Evolutionary conservation across 1,140 invertebrate species (phyloP).

Genomic region (Drosophila busckii): DNA sequence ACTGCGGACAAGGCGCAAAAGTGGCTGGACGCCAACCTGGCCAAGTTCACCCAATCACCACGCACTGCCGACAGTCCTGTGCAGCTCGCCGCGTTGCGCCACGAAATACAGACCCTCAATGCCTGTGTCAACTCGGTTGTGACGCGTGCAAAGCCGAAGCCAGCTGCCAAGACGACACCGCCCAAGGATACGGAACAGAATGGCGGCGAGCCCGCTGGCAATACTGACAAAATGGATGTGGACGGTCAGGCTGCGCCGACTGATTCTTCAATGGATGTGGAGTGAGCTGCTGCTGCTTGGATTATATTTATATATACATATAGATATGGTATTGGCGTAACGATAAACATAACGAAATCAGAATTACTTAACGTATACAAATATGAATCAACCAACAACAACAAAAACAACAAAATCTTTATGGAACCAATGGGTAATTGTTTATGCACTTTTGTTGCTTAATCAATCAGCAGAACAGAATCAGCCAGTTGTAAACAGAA

Average conservation of each 20-base stretch:
- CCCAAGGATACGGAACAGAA: conserved; percentile 73
- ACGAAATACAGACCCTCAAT: conserved; percentile 82
- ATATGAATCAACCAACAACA: conserved; percentile 16
- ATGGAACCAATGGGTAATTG: too few relatives aligned
- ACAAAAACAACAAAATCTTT: too few relatives aligned
- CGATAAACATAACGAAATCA: conserved; percentile 37
- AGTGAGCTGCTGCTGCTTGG: conserved; percentile 36
- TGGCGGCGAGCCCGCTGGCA: conserved; percentile 46
- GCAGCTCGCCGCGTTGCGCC: conserved; percentile 86
- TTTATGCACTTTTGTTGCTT: conserved; percentile 49
- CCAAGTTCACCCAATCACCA: conserved; percentile 82
- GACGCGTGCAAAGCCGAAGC: conserved; percentile 78
- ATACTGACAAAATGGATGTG: conserved; percentile 61
- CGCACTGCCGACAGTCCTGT: conserved; percentile 85
- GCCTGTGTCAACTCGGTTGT: conserved; percentile 75
- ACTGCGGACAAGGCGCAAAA: conserved; percentile 81
- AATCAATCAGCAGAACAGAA: conserved; percentile 28
- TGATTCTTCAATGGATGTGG: conserved; percentile 54
- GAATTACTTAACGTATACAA: conserved; percentile 31
- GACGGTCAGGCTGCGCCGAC: conserved; percentile 49
- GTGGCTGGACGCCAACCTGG: conserved; percentile 88
- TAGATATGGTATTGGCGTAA: conserved; percentile 64
- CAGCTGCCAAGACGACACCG: conserved; percentile 59
- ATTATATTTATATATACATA: conserved; percentile 35
- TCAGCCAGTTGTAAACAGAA: conserved; percentile 38